Evolutionary conservation across 2,888 invertebrate genomes (phyloP), one percentile per base, ranked within the genome.

Genomic region (Aleiodes alternator): DNA sequence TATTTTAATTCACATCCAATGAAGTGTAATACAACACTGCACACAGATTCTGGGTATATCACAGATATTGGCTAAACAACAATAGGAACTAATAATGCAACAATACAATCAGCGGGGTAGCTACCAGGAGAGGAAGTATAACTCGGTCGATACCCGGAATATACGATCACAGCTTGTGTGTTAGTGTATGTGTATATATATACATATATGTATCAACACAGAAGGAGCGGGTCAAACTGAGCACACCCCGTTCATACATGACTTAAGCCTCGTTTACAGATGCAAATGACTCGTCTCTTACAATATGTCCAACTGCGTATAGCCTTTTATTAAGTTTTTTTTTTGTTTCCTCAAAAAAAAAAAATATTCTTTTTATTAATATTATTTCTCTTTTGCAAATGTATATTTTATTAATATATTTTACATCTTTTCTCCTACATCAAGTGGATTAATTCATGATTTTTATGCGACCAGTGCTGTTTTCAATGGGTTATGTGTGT

Each of bases 71-170:
- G 69, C 11, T 64, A 53, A 69, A 23, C 68, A 55, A 84, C 83
- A 83, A 84, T 84, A 73, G 81, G 77, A 81, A 78, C 81, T 82
- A 83, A 83, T 83, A 83, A 80, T 73, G 77, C 75, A 73, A 80
- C 78, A 79, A 83, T 80, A 78, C 16, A 16, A 73, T 73, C 73
- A 55, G 56, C 66, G 16, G 68, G 57, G 57, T 66, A 29, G 70
- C 55, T 23, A 34, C 51, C 14, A 29, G n/a, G 57, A n/a, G 56
- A 71, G 50, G 48, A 53, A 55, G 38, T 69, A 74, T 51, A 71
- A 76, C 76, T 69, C 2, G 76, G 74, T 64, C 68, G 66, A 76
- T 64, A 23, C 75, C 50, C 61, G 69, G 61, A 66, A 75, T 57
- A 70, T 69, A 23, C 23, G 23, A 55, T 51, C 57, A 16, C 57